phyloP scores from a whole-genome alignment of 2,797 vertebrate genomes.

The Buceros bicornis region DNA sequence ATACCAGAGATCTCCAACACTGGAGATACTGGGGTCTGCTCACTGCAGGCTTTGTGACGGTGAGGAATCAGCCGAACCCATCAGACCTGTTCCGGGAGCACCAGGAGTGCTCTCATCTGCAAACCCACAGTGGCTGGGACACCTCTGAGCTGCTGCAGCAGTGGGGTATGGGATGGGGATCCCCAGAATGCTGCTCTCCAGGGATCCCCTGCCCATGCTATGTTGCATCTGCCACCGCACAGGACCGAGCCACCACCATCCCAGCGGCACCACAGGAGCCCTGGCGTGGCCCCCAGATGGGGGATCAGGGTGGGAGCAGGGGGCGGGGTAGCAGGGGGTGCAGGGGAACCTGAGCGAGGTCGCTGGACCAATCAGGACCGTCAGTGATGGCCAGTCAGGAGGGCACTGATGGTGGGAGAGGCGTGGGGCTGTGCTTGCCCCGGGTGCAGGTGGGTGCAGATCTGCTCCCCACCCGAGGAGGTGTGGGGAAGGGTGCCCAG shows the following conservation, averaged over 20 bases:
- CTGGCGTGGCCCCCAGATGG: fast-evolving
- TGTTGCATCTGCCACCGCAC: fast-evolving
- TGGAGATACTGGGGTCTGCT: background rate
- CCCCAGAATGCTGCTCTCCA: fast-evolving
- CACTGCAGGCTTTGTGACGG: background rate
- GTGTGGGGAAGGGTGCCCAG: fast-evolving
- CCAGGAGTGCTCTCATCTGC: fast-evolving
- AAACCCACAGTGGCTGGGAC: background rate
- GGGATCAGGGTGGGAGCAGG: background rate
- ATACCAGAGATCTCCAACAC: background rate
- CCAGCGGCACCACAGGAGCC: background rate
- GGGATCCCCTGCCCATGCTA: background rate
- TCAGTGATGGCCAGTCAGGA: too few relatives aligned
- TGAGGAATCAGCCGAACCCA: background rate
- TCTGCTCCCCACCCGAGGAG: fast-evolving
- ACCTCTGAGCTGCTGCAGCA: background rate
- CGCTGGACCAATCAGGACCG: too few relatives aligned
- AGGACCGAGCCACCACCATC: background rate
- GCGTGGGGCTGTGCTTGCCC: fast-evolving
- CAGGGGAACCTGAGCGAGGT: background rate
- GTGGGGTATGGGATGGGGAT: fast-evolving
- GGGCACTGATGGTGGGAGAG: too few relatives aligned
- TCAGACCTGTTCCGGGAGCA: background rate
- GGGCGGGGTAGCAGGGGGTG: background rate
- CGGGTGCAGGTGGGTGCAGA: too few relatives aligned